Conservation (phyloP, 53 echinoderm and acorn worm genomes). For the Crossaster papposus region DNA sequence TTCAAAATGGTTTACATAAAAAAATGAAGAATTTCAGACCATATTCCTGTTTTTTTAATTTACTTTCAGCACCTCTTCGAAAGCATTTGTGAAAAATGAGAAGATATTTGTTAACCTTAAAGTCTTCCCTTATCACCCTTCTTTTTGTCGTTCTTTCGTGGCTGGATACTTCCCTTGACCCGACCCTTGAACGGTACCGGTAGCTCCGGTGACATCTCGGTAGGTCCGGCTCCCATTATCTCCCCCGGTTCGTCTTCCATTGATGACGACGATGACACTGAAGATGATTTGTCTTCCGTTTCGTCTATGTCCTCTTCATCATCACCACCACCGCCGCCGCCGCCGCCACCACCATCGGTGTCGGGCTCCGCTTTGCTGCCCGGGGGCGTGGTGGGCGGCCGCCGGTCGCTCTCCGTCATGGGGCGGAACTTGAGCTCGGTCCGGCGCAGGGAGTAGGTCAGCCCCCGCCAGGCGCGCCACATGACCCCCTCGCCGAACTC, state of each 20-base stretch:
- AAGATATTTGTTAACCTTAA: neutral
- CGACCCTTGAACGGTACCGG: conserved; percentile 4
- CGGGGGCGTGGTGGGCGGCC: neutral
- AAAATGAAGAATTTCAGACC: too few species aligned
- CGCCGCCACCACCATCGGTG: neutral
- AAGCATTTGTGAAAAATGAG: too few species aligned
- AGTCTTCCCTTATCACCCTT: neutral
- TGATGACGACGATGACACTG: neutral
- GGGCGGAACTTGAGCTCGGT: conserved; percentile 64
- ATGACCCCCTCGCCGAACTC: conserved; percentile 57
- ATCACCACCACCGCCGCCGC: too few species aligned
- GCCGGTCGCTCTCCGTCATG: conserved; percentile 17
- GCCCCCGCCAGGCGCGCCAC: conserved; percentile 66
- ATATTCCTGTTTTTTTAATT: too few species aligned
- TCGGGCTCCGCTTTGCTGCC: too few species aligned
- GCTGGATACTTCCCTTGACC: conserved; percentile 40
- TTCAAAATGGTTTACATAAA: too few species aligned
- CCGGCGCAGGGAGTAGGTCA: conserved; percentile 49
- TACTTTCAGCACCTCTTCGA: too few species aligned
- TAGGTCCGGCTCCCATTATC: neutral
- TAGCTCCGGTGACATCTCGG: neutral
- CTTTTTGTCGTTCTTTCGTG: conserved; percentile 38
- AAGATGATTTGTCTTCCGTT: neutral
- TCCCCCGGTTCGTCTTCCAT: neutral
- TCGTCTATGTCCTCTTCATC: conserved; percentile 2